Percentiles rank a stretch among this genome's conserved stretches.
Conservation (phyloP, 2,888 invertebrate species). For the Drosophila maculinotata region DNA sequence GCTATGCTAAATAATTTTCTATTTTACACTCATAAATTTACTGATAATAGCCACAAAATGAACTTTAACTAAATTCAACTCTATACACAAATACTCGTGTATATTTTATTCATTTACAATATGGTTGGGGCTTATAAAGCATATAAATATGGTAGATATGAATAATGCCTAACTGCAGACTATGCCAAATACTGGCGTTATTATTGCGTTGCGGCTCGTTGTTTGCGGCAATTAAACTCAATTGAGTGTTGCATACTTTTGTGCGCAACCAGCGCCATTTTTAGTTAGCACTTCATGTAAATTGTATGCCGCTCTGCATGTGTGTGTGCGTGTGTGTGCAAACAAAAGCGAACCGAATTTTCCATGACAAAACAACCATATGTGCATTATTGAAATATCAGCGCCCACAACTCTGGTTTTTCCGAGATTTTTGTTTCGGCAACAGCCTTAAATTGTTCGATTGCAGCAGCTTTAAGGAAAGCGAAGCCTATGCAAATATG, state of each 20-base stretch:
- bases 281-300: slow-evolving; percentile 7
- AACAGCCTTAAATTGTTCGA: slow-evolving; percentile 24
- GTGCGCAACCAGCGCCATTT: slow-evolving; percentile 26
- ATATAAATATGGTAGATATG: slow-evolving; percentile 20
- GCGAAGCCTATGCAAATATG: slow-evolving; percentile 5
- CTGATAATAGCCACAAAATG: slow-evolving; percentile 47
- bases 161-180: slow-evolving; percentile 30
- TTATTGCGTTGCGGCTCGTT: slow-evolving; percentile 31
- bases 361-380: slow-evolving; percentile 39
- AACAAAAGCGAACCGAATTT: slow-evolving; percentile 47
- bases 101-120: slow-evolving; percentile 51
- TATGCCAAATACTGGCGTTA: slow-evolving; percentile 35
- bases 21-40: slow-evolving; percentile 25
- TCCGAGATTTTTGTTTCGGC: neutral
- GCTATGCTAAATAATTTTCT: slow-evolving; percentile 15
- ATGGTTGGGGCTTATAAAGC: slow-evolving; percentile 10
- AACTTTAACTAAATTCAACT: slow-evolving; percentile 22
- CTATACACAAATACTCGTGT: neutral
- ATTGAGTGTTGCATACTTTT: slow-evolving; percentile 72
- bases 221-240: slow-evolving; percentile 64
- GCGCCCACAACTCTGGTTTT: neutral
- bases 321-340: slow-evolving; percentile 14
- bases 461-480: slow-evolving; percentile 6
- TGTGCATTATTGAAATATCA: slow-evolving; percentile 45
- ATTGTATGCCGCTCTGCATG: slow-evolving; percentile 21